Percentiles rank a stretch among this genome's conserved stretches.
These are phyloP conservation scores for Labeo rohita DNA, from an alignment of 2,113 vertebrate species.

Conservation along the genomic window DNA sequence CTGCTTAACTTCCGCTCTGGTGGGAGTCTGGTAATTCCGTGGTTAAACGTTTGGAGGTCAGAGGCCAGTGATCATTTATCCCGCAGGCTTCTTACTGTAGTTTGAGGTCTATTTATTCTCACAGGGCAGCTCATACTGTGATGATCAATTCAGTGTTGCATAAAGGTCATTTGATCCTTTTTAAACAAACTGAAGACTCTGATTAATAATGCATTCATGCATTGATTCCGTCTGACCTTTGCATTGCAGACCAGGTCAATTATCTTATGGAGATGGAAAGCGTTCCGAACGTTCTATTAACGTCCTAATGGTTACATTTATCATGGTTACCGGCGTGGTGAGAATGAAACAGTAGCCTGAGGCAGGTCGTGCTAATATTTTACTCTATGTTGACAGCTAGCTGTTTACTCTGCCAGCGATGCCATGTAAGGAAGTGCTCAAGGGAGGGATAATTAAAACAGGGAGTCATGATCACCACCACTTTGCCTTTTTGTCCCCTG, in stretches of 20 bases:
- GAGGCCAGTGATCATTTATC: constrained; percentile 23
- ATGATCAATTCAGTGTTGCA: constrained; percentile 67
- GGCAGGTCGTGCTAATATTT: constrained; percentile 40
- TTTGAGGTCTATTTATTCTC: constrained; percentile 51
- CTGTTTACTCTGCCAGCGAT: constrained; percentile 53
- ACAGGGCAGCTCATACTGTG: constrained; percentile 36
- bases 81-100: constrained; percentile 2
- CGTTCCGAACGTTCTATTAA: constrained; percentile 58
- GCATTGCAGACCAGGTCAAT: constrained; percentile 65
- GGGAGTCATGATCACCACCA: constrained; percentile 28
- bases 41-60: constrained; percentile 9
- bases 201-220: constrained; percentile 72
- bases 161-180: constrained; percentile 74
- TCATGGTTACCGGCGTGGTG: constrained; percentile 58
- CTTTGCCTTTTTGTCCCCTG: constrained; percentile 22
- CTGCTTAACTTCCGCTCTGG: neutral
- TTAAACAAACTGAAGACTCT: constrained; percentile 66
- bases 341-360: constrained; percentile 22
- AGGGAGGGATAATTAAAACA: constrained; percentile 56
- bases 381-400: constrained; percentile 27
- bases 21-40: neutral
- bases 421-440: constrained; percentile 20
- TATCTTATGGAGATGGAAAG: constrained; percentile 63
- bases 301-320: constrained; percentile 59
- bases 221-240: constrained; percentile 73